Conservation (phyloP, 2,113 vertebrate genomes). For the Ammodytes dubius region DNA sequence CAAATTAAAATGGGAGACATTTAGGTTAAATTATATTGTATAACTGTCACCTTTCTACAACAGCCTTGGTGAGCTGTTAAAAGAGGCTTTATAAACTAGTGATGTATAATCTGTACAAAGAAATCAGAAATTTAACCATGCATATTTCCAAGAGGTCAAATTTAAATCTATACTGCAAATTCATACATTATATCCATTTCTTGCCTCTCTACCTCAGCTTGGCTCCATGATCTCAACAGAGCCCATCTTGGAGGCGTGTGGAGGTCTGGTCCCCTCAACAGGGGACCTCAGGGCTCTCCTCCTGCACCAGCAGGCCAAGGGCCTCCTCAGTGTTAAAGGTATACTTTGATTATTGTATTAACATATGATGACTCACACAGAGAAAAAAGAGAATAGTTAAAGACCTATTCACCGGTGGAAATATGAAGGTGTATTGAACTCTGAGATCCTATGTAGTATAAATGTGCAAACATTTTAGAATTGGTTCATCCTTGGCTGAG, state of each 20-base stretch:
- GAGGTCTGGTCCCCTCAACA: conserved; percentile 75
- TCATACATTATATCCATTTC: neutral
- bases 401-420: no score
- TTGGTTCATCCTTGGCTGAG: no score
- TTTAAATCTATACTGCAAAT: neutral
- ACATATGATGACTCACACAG: neutral
- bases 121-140: neutral
- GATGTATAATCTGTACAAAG: neutral
- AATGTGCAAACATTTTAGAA: no score
- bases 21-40: neutral
- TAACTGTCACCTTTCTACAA: neutral
- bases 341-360: neutral
- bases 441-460: no score
- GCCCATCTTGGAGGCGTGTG: conserved; percentile 79
- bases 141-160: neutral
- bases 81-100: neutral
- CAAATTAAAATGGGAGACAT: neutral
- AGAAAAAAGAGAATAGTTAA: neutral
- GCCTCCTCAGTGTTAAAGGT: conserved; percentile 75
- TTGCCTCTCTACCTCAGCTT: conserved; percentile 65
- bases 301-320: conserved; percentile 76
- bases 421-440: no score
- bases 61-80: neutral
- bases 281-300: conserved; percentile 80
- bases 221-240: conserved; percentile 81